phyloP scores from a whole-genome alignment of 2,888 invertebrate genomes.

The Sabellastarte sp. region DNA sequence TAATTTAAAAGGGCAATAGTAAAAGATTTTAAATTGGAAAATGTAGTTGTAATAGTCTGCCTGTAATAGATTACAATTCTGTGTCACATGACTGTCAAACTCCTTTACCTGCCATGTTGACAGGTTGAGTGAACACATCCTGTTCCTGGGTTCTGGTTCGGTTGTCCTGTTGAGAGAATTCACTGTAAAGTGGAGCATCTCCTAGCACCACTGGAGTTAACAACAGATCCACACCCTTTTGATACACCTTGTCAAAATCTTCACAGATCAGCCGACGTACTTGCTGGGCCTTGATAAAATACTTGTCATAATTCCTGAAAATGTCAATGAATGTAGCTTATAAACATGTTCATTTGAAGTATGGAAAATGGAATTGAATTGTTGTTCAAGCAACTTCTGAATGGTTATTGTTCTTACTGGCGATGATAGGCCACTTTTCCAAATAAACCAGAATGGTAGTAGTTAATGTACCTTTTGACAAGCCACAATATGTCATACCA shows the following conservation, averaged over 20 bases:
- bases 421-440: too few species aligned
- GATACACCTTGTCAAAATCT: slow-evolving; percentile 81
- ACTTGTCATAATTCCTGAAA: slow-evolving; percentile 81
- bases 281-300: slow-evolving; percentile 85
- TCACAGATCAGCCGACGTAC: slow-evolving; percentile 82
- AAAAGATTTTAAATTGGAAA: too few species aligned
- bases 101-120: slow-evolving; percentile 95
- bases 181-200: slow-evolving; percentile 78
- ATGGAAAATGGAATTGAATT: too few species aligned
- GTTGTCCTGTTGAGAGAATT: slow-evolving; percentile 75
- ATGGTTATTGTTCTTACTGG: too few species aligned
- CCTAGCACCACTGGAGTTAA: slow-evolving; percentile 89
- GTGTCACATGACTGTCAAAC: too few species aligned
- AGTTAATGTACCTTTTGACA: too few species aligned
- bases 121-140: slow-evolving; percentile 94
- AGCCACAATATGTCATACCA: too few species aligned
- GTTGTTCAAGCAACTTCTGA: too few species aligned
- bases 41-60: too few species aligned
- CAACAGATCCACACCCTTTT: slow-evolving; percentile 72
- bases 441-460: too few species aligned
- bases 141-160: slow-evolving; percentile 83
- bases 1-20: too few species aligned
- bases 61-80: too few species aligned
- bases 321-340: background rate
- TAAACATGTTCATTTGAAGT: background rate